phyloP scores from a whole-genome alignment of 2,888 invertebrate genomes.

The Cryptocephalus moraei region DNA sequence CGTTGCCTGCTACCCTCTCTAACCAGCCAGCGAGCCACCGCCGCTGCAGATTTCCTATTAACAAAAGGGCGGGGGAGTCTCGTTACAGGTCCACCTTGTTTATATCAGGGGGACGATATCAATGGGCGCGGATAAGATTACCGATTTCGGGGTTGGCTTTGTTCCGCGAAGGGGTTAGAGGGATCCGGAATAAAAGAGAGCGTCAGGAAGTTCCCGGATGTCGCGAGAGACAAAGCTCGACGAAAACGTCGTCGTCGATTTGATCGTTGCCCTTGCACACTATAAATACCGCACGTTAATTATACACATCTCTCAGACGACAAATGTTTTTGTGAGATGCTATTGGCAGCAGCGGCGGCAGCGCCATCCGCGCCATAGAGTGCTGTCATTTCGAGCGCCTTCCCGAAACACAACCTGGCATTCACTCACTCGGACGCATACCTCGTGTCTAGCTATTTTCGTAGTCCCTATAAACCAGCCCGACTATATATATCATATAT shows the following conservation, averaged over 20 bases:
- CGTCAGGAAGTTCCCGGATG: not conserved
- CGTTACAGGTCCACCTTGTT: slow-evolving; percentile 5
- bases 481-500: not conserved
- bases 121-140: slow-evolving; percentile 5
- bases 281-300: slow-evolving; percentile 39
- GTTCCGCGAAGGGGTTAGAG: not conserved
- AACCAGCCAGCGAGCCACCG: not conserved
- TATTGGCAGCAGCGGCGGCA: slow-evolving; percentile 31
- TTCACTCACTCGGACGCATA: slow-evolving; percentile 32
- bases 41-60: slow-evolving; percentile 11
- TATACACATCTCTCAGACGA: slow-evolving; percentile 33
- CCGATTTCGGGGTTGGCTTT: not conserved
- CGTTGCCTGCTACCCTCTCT: no score
- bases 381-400: slow-evolving; percentile 33
- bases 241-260: not conserved
- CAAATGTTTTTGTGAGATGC: slow-evolving; percentile 34
- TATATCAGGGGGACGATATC: slow-evolving; percentile 1
- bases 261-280: slow-evolving; percentile 38
- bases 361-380: slow-evolving; percentile 1
- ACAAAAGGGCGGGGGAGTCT: slow-evolving; percentile 16
- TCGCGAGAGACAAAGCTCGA: no score
- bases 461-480: slow-evolving; percentile 6
- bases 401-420: slow-evolving; percentile 34
- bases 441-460: slow-evolving; percentile 33
- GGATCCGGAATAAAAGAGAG: not conserved